Conservation (phyloP, 2,113 vertebrate species). For the Periophthalmodon schlosseri region DNA sequence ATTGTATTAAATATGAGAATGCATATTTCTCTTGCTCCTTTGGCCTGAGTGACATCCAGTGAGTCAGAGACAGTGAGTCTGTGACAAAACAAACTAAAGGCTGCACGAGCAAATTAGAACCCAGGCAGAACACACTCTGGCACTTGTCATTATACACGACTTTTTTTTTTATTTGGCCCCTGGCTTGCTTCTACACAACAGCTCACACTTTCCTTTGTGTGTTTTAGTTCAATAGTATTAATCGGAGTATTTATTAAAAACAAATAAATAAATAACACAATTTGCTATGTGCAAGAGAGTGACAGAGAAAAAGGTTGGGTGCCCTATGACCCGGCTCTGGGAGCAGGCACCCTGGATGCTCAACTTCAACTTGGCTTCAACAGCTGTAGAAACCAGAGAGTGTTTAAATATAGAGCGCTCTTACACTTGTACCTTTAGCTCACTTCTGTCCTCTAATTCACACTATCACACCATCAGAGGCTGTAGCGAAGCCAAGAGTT, state of each 20-base stretch:
- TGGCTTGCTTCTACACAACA: background rate
- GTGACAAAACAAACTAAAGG: slow-evolving; percentile 31
- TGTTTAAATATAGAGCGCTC: slow-evolving; percentile 70
- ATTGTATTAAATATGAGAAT: background rate
- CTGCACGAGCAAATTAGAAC: slow-evolving; percentile 35
- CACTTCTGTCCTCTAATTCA: slow-evolving; percentile 54
- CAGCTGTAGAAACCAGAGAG: slow-evolving; percentile 83
- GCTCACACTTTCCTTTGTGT: background rate
- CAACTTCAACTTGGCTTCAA: slow-evolving; percentile 79
- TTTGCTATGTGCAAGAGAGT: background rate
- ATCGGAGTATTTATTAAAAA: background rate
- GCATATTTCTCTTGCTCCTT: background rate
- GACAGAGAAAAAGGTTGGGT: background rate
- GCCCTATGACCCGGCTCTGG: slow-evolving; percentile 26
- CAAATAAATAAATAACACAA: background rate
- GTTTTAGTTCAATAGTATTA: background rate
- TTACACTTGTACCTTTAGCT: slow-evolving; percentile 64
- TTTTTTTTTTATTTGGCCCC: slow-evolving; percentile 23
- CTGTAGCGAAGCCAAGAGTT: background rate
- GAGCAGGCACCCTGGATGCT: slow-evolving; percentile 65
- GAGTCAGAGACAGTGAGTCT: slow-evolving; percentile 1
- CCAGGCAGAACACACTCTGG: slow-evolving; percentile 21
- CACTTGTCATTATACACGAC: slow-evolving; percentile 38
- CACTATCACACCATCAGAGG: slow-evolving; percentile 18
- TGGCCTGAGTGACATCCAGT: background rate